These are phyloP conservation scores for Helarctos malayanus DNA, from an alignment of 2,797 vertebrate genomes.

Conservation along the genomic window DNA sequence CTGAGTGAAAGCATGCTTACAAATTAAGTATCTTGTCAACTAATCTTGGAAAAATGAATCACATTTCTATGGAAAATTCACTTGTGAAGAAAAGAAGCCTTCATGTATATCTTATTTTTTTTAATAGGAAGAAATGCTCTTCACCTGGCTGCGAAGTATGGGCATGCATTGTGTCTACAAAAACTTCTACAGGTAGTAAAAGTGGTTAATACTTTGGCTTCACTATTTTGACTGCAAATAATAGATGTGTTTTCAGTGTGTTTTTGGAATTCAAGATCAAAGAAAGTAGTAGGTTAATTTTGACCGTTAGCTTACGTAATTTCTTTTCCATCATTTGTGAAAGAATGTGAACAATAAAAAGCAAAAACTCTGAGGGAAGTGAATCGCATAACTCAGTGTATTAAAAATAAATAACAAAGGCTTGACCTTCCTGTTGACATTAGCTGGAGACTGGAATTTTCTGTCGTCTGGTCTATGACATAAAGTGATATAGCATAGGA, in stretches of 20 bases:
- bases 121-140: constrained; percentile 95
- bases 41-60: background rate
- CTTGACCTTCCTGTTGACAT: constrained; percentile 81
- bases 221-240: constrained; percentile 44
- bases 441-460: constrained; percentile 64
- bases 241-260: constrained; percentile 50
- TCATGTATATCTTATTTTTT: background rate
- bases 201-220: background rate
- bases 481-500: background rate
- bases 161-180: constrained; percentile 96
- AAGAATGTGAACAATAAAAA: constrained; percentile 80
- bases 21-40: constrained; percentile 46
- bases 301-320: constrained; percentile 2
- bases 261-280: constrained; percentile 60
- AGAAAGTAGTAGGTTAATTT: constrained; percentile 49
- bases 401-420: constrained; percentile 84
- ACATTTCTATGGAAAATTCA: constrained; percentile 49
- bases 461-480: background rate
- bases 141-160: constrained; percentile 96
- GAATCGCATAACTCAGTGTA: constrained; percentile 71
- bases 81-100: background rate
- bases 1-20: background rate
- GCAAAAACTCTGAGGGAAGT: constrained; percentile 72
- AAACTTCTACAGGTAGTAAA: constrained; percentile 96
- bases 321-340: constrained; percentile 66